Base-by-base conservation (phyloP, 2,797 vertebrate species). In the Tragopan temminckii region DNA sequence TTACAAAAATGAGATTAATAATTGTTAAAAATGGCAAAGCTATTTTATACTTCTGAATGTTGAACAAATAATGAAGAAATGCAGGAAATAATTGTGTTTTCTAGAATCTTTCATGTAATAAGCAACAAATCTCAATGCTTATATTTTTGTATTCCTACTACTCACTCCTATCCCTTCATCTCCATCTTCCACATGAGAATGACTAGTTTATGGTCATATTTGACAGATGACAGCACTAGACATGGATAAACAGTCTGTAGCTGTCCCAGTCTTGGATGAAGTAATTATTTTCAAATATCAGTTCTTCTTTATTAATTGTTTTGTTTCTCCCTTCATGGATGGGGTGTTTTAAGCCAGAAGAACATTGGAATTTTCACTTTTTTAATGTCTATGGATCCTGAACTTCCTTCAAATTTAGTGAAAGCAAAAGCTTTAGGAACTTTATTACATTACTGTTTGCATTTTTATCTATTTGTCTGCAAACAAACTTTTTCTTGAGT, bases 1-100 rank as follows among this genome's bases (percentile, higher is more conserved):
- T 78, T 91, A 86, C n/a, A 72, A 80, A 69, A 91, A 84, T 55
- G n/a, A 83, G 42, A 58, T 36, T 88, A 92, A 85, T 58, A 72
- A 42, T 0, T 1, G 0, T 43, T 74, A 88, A 70, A 75, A 79
- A 95, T 79, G 90, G 71, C 59, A 35, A 2, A 43, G 70, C 35
- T 91, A 76, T 84, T 88, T 91, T 79, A 76, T 67, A 91, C 17
- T 43, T 59, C 70, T 43, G 46, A 3, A 42, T 48, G 55, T 43
- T 79, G 42, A 90, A 61, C 21, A 40, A 19, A 52, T 3, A 59
- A 62, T 53, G 61, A 58, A 77, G n/a, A 74, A 66, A 13, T 69
- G 35, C 1, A 7, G 27, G 11, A n/a, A 61, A n/a, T 17, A 48
- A 35, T 17, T 0, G 15, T 23, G 1, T 5, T 55, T 55, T 67